Evolutionary conservation across 2,888 invertebrate species (phyloP).

Genomic region (Monochamus alternatus): DNA sequence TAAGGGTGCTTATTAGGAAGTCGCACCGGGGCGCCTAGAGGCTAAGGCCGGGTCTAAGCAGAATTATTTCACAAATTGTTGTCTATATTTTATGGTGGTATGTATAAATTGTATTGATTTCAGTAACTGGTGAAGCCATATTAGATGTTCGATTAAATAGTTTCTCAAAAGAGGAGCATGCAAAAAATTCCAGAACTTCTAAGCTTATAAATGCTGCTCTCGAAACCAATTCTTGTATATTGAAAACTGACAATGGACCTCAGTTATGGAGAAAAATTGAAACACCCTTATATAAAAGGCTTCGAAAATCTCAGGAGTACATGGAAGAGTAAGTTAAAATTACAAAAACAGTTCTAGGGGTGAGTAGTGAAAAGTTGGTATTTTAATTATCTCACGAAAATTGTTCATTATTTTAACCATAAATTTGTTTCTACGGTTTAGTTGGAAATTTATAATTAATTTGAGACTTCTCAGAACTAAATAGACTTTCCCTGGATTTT

Average conservation of each 20-base stretch:
- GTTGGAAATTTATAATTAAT: too few species aligned
- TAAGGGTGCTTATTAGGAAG: too few species aligned
- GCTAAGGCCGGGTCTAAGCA: too few species aligned
- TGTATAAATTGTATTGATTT: conserved; percentile 52
- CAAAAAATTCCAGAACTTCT: conserved; percentile 76
- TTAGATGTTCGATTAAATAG: conserved; percentile 82
- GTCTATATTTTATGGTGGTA: neutral
- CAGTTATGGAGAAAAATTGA: conserved; percentile 82
- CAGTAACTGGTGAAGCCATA: conserved; percentile 83
- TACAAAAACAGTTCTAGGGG: neutral
- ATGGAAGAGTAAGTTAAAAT: conserved; percentile 77
- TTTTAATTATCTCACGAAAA: neutral
- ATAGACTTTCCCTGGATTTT: too few species aligned
- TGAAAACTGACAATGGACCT: conserved; percentile 80
- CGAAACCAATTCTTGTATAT: conserved; percentile 80
- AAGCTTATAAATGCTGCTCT: conserved; percentile 82
- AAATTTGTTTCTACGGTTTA: too few species aligned
- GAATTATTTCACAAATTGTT: too few species aligned
- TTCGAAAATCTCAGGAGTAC: conserved; percentile 79
- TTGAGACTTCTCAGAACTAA: too few species aligned
- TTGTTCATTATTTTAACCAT: neutral
- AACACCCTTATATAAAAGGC: conserved; percentile 81
- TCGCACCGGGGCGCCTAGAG: too few species aligned
- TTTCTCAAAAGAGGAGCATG: conserved; percentile 77
- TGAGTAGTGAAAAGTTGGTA: neutral